Conservation (phyloP, 2,113 vertebrate genomes). For the Stegostoma tigrinum region DNA sequence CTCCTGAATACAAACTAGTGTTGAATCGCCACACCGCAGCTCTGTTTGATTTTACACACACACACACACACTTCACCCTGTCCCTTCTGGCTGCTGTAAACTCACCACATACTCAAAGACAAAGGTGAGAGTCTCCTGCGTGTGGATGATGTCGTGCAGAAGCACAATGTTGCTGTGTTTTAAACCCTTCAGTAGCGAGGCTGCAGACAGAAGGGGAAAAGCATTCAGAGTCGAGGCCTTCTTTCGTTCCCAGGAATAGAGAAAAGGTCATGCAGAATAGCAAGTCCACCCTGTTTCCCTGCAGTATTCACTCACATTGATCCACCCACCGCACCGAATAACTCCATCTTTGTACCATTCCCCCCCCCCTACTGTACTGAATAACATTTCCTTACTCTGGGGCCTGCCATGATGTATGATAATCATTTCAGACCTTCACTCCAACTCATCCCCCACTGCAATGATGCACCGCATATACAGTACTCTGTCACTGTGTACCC, state of each 20-base stretch:
- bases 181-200: conserved; percentile 77
- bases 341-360: no score
- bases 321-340: not conserved
- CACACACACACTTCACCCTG: not conserved
- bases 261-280: not conserved
- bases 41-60: not conserved
- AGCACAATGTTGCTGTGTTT: conserved; percentile 84
- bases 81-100: conserved; percentile 39
- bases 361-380: no score
- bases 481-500: not conserved
- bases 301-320: not conserved
- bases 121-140: conserved; percentile 73
- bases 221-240: not conserved
- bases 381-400: no score
- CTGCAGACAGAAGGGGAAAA: conserved; percentile 46
- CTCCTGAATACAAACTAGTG: not conserved
- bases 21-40: not conserved
- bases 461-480: not conserved
- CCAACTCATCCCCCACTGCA: not conserved
- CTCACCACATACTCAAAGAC: conserved; percentile 88
- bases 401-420: no score
- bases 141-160: conserved; percentile 84
- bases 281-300: no score
- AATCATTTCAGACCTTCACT: no score
- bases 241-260: not conserved